These are phyloP conservation scores for Heliconius hewitsoni DNA, from an alignment of 1,140 invertebrate genomes.

Conservation along the genomic window DNA sequence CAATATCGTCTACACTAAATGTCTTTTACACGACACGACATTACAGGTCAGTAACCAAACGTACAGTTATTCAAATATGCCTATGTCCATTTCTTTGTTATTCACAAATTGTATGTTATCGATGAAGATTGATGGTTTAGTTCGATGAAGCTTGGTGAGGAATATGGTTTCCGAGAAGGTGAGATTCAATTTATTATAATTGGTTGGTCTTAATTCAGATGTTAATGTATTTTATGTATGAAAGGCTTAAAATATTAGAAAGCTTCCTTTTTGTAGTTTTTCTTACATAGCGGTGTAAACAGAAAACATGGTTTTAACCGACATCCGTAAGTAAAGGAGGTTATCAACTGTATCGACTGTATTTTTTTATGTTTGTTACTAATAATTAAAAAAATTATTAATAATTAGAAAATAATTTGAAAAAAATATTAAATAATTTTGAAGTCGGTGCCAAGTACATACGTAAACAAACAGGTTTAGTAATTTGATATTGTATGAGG, in stretches of 20 bases:
- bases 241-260: neutral
- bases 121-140: slow-evolving; percentile 20
- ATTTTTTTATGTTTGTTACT: too few relatives aligned
- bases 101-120: slow-evolving; percentile 29
- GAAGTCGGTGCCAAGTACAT: too few relatives aligned
- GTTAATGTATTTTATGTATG: neutral
- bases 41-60: slow-evolving; percentile 23
- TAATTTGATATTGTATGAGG: too few relatives aligned
- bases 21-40: slow-evolving; percentile 15
- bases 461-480: too few relatives aligned
- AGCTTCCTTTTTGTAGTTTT: neutral
- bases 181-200: neutral
- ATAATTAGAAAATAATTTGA: too few relatives aligned
- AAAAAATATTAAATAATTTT: too few relatives aligned
- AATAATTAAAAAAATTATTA: too few relatives aligned
- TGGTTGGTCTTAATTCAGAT: neutral
- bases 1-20: slow-evolving; percentile 17
- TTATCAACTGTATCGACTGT: too few relatives aligned
- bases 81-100: slow-evolving; percentile 31
- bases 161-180: neutral
- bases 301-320: too few relatives aligned
- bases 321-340: too few relatives aligned
- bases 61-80: slow-evolving; percentile 34
- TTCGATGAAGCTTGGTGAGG: slow-evolving; percentile 10
- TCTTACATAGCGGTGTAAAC: too few relatives aligned